Evolutionary conservation across 1,140 invertebrate species (phyloP).

Genomic region (Plodia interpunctella): DNA sequence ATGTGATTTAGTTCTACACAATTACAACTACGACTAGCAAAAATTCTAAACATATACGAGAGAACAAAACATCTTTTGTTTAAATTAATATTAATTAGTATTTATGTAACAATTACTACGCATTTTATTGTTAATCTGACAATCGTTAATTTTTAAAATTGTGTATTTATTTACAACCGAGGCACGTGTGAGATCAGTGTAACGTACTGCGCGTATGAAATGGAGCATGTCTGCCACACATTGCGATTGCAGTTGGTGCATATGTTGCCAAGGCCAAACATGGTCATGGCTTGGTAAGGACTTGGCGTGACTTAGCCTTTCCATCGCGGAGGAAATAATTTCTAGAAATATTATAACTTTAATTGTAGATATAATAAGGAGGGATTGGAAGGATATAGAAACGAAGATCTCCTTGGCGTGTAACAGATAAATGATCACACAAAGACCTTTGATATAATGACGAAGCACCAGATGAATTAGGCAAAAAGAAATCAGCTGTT

Average conservation of each 20-base stretch:
- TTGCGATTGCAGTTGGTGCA: not conserved
- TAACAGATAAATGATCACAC: too few species aligned
- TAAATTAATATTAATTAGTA: not conserved
- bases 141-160: not conserved
- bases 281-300: not conserved
- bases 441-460: too few species aligned
- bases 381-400: too few species aligned
- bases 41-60: too few species aligned
- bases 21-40: too few species aligned
- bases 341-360: not conserved
- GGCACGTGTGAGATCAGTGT: not conserved
- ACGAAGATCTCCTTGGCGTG: too few species aligned
- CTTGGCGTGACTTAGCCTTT: conserved; percentile 4
- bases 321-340: not conserved
- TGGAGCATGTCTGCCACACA: not conserved
- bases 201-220: not conserved
- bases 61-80: too few species aligned
- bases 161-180: not conserved
- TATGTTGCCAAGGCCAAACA: conserved; percentile 3
- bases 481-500: too few species aligned
- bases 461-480: too few species aligned
- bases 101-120: not conserved
- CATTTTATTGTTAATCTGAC: too few species aligned
- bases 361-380: not conserved
- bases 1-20: too few species aligned